Conservation (phyloP, 23 tunicate genomes). For the Diplosoma virens region DNA sequence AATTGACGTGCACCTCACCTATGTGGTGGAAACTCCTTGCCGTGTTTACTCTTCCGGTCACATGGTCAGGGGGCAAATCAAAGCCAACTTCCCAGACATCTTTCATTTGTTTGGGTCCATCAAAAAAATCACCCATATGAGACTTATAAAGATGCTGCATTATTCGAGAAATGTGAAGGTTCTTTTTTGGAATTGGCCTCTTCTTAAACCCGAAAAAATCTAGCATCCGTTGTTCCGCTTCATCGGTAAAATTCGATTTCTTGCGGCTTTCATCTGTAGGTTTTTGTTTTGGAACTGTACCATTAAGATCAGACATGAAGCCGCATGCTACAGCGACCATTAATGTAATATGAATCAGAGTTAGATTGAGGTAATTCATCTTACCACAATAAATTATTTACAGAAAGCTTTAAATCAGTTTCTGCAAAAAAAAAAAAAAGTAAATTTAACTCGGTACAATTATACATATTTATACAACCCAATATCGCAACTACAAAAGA, state of each 20-base stretch:
- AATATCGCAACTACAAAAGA: no score
- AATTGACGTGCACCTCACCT: constrained; percentile 47
- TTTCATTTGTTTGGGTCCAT: constrained; percentile 33
- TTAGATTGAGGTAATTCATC: no score
- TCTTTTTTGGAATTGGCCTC: constrained; percentile 54
- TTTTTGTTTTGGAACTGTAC: no score
- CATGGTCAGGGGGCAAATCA: constrained; percentile 62
- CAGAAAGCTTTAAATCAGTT: neutral
- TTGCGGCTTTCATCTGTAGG: no score
- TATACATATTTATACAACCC: no score
- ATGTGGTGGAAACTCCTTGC: constrained; percentile 79
- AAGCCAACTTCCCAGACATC: constrained; percentile 76
- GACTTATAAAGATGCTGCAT: constrained; percentile 96
- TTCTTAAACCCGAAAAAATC: constrained; percentile 79
- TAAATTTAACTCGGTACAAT: no score
- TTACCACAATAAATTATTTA: neutral
- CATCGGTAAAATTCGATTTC: no score
- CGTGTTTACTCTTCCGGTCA: constrained; percentile 65
- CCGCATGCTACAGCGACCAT: no score
- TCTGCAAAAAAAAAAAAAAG: neutral
- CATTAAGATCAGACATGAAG: no score
- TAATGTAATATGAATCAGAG: no score
- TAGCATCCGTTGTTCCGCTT: constrained; percentile 53
- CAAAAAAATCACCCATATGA: constrained; percentile 75
- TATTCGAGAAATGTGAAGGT: constrained; percentile 52